phyloP scores from a whole-genome alignment of 2,888 invertebrate genomes.

The Chrysodeixis includens region DNA sequence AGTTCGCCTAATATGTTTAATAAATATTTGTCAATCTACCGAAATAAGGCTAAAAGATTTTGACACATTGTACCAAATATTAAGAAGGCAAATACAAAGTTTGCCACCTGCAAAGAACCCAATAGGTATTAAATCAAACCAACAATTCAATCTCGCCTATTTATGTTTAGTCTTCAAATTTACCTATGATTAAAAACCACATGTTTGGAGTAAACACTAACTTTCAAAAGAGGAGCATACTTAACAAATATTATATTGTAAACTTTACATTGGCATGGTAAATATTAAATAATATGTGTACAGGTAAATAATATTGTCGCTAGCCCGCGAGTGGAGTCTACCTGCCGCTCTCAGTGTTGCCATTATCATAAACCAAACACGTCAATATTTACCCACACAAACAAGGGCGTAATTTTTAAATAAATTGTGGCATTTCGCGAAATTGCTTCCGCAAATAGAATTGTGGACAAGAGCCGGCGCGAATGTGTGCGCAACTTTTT shows the following conservation, averaged over 20 bases:
- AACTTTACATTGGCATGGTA: slow-evolving; percentile 86
- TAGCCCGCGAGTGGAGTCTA: slow-evolving; percentile 76
- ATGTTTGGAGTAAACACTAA: slow-evolving; percentile 82
- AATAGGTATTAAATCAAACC: slow-evolving; percentile 58
- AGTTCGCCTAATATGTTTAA: neutral
- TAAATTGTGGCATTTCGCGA: slow-evolving; percentile 89
- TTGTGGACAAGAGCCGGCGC: slow-evolving; percentile 81
- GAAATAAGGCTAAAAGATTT: neutral
- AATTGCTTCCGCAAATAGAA: slow-evolving; percentile 88
- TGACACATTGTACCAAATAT: slow-evolving; percentile 10
- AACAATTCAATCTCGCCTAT: slow-evolving; percentile 65
- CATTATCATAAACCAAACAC: slow-evolving; percentile 90
- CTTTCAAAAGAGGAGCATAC: slow-evolving; percentile 87
- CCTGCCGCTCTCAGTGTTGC: slow-evolving; percentile 86
- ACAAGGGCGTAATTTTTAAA: slow-evolving; percentile 90
- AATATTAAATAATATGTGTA: slow-evolving; percentile 88
- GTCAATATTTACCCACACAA: slow-evolving; percentile 89
- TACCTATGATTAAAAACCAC: slow-evolving; percentile 86
- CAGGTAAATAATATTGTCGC: slow-evolving; percentile 86
- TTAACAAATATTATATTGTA: slow-evolving; percentile 88
- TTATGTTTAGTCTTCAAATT: slow-evolving; percentile 82
- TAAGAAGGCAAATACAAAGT: slow-evolving; percentile 20
- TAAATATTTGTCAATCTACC: neutral
- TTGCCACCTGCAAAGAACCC: slow-evolving; percentile 43
- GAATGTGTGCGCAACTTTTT: slow-evolving; percentile 84